phyloP scores from a whole-genome alignment of 2,113 vertebrate species.

The Pterocles burchelli region DNA sequence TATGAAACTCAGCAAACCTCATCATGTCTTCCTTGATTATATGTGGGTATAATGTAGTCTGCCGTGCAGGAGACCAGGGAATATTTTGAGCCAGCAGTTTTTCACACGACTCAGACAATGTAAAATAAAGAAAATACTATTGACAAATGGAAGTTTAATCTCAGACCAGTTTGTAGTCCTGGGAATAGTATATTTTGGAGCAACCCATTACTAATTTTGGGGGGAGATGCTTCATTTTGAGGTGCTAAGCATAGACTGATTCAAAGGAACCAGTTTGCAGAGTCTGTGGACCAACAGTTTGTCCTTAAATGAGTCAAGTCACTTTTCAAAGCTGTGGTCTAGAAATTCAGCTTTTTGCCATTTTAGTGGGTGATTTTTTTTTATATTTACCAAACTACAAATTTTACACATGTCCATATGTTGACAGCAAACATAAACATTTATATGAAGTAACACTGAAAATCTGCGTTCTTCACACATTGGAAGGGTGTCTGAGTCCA shows the following conservation, averaged over 20 bases:
- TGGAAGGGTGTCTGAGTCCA: background rate
- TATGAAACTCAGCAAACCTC: background rate
- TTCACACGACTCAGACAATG: background rate
- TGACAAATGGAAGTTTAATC: background rate
- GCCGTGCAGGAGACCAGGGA: background rate
- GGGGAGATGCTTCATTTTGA: background rate
- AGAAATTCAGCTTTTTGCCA: background rate
- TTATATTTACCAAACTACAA: background rate
- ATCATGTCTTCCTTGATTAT: background rate
- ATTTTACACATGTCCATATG: slow-evolving; percentile 1
- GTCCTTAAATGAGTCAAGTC: background rate
- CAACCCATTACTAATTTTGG: background rate
- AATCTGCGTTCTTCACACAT: slow-evolving; percentile 21
- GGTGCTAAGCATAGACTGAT: background rate
- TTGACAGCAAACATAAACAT: slow-evolving; percentile 40
- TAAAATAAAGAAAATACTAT: background rate
- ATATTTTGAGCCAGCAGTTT: background rate
- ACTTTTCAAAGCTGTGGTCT: background rate
- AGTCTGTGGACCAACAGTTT: background rate
- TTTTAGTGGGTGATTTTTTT: background rate
- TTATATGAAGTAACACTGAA: background rate
- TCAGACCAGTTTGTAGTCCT: background rate
- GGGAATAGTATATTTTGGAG: background rate
- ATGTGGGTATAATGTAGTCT: background rate
- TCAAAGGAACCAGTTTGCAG: background rate